Evolutionary conservation across 2,888 invertebrate species (phyloP), one percentile per base, ranked within the genome.

Genomic region (Drosophila yooni): DNA sequence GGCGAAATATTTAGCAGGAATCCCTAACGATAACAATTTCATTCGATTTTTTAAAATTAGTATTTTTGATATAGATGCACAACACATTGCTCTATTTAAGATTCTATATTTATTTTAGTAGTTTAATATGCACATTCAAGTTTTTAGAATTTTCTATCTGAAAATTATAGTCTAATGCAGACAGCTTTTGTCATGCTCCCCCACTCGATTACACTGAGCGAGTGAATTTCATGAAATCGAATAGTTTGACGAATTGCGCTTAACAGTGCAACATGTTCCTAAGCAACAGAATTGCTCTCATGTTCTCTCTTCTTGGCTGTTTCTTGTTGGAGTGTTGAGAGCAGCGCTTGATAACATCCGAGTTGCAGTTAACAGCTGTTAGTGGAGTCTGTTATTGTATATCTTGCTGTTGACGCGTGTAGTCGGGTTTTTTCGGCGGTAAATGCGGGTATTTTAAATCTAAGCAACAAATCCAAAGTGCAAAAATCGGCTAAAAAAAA

Each of bases 401-500:
- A 74, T 74, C 70, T 79, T 77, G 80, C 80, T 77, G 80, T 77
- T 77, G 80, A 77, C 77, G 77, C 78, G 78, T 81, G 81, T 81
- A 81, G 79, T 79, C 79, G 79, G 78, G 72, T 64, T 81, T 77
- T 76, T 83, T 82, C 84, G 85, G 85, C 85, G 85, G 85, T 85
- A 80, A 85, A 80, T 85, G 86, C 85, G 85, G 85, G 85, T 85
- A 85, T 89, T 89, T 89, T 88, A 79, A 83, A 79, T 85, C 80
- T 89, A 85, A 85, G 89, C 85, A 81, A 83, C 81, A 77, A 81
- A 72, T 68, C 36, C 65, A 68, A 83, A 83, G 86, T 87, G 83
- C 80, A 71, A 70, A 79, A 70, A 68, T 73, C 79, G 60, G 63
- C 54, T 69, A 83, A 81, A 84, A 79, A 79, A 79, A 34, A 71